phyloP scores from a whole-genome alignment of 2,888 invertebrate species.

The Drosophila sordidula region DNA sequence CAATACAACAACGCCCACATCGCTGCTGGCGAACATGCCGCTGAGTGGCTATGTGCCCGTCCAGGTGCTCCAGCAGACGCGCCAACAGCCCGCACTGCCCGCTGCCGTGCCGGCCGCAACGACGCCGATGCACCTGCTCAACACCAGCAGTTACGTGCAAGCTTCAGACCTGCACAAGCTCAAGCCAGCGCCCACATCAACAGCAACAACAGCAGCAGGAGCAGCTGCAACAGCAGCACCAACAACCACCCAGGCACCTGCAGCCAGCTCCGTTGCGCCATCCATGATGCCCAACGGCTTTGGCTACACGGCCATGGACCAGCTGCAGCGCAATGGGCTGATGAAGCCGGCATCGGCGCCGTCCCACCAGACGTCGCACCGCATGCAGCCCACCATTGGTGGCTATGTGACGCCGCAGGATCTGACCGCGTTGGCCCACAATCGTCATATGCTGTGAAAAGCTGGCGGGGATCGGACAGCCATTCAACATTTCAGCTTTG shows the following conservation, averaged over 20 bases:
- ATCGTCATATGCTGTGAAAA: constrained; percentile 65
- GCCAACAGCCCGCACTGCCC: constrained; percentile 8
- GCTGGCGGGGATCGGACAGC: neutral
- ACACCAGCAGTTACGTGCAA: constrained; percentile 60
- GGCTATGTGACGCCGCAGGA: constrained; percentile 82
- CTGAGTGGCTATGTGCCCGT: constrained; percentile 67
- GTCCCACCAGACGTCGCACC: constrained; percentile 10
- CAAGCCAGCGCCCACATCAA: constrained; percentile 23
- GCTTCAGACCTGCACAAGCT: constrained; percentile 61
- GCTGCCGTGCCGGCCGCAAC: constrained; percentile 14
- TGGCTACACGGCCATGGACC: constrained; percentile 75
- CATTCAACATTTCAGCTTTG: too few relatives aligned
- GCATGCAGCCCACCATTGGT: constrained; percentile 58
- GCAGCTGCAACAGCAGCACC: constrained; percentile 3
- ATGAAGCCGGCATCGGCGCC: constrained; percentile 42
- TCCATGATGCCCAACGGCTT: constrained; percentile 21
- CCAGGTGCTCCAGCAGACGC: constrained; percentile 35
- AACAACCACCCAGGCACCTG: constrained; percentile 1
- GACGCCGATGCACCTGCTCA: constrained; percentile 45
- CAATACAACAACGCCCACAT: too few relatives aligned
- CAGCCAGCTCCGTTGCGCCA: constrained; percentile 13
- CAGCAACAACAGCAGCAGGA: neutral
- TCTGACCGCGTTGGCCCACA: constrained; percentile 76
- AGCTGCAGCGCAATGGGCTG: constrained; percentile 54
- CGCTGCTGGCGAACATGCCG: constrained; percentile 23